These are phyloP conservation scores for Lonchura striata DNA, from an alignment of 2,113 vertebrate species.

Conservation along the genomic window DNA sequence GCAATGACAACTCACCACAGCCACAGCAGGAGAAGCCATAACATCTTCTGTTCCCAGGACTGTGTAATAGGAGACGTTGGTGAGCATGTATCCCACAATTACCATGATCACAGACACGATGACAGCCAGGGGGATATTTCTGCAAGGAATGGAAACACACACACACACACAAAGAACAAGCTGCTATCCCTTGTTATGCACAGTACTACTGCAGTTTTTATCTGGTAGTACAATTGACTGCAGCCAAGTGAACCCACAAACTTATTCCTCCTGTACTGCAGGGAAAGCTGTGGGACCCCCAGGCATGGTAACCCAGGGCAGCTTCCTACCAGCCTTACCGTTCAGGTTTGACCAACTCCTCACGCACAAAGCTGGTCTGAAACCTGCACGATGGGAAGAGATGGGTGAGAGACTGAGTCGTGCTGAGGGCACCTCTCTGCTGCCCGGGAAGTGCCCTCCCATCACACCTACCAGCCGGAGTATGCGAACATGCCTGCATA, in stretches of 20 bases:
- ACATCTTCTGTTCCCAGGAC: conserved; percentile 65
- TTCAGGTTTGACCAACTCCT: conserved; percentile 86
- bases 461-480: conserved; percentile 81
- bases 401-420: neutral
- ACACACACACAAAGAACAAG: neutral
- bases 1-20: conserved; percentile 60
- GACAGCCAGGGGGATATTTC: conserved; percentile 73
- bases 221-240: neutral
- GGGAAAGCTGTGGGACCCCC: fast-evolving
- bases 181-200: neutral
- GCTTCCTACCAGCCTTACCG: conserved; percentile 71
- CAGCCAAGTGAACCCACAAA: neutral
- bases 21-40: conserved; percentile 71
- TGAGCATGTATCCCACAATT: conserved; percentile 72
- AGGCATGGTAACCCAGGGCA: neutral
- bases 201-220: neutral
- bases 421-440: fast-evolving
- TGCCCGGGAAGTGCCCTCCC: fast-evolving
- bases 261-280: neutral
- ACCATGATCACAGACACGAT: conserved; percentile 63
- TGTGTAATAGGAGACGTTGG: conserved; percentile 72
- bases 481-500: conserved; percentile 89
- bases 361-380: conserved; percentile 84
- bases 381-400: conserved; percentile 75
- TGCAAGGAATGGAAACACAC: neutral